Evolutionary conservation across 2,113 vertebrate genomes (phyloP).

Genomic region (Galeopterus variegatus): DNA sequence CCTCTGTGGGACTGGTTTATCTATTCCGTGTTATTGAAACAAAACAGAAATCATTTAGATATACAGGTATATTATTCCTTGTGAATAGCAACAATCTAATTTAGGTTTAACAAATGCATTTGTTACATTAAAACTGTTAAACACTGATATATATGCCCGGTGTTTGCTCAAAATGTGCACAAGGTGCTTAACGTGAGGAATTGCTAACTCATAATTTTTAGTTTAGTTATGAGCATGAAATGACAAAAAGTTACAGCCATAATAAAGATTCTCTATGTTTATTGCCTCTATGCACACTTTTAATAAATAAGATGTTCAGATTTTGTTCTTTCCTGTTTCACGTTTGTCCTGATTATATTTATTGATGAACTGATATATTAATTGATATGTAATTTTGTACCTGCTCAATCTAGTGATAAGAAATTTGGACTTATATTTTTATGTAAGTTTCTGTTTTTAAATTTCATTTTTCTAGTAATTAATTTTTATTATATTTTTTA

Average conservation of each 20-base stretch:
- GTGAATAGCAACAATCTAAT: background rate
- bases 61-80: background rate
- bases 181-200: background rate
- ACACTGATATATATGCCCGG: background rate
- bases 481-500: constrained; percentile 11
- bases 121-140: background rate
- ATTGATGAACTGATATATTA: background rate
- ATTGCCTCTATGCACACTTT: background rate
- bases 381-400: background rate
- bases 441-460: background rate
- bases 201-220: background rate
- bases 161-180: background rate
- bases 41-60: constrained; percentile 23
- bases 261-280: background rate
- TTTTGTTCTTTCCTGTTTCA: background rate
- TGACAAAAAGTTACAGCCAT: background rate
- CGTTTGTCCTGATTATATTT: constrained; percentile 28
- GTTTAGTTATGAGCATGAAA: constrained; percentile 25
- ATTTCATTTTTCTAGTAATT: constrained; percentile 17
- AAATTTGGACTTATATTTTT: background rate
- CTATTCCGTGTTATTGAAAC: background rate
- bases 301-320: background rate
- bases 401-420: background rate
- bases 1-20: background rate
- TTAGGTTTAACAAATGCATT: background rate